Evolutionary conservation across 2,888 invertebrate genomes (phyloP).

Genomic region (Cheilosia impressa): DNA sequence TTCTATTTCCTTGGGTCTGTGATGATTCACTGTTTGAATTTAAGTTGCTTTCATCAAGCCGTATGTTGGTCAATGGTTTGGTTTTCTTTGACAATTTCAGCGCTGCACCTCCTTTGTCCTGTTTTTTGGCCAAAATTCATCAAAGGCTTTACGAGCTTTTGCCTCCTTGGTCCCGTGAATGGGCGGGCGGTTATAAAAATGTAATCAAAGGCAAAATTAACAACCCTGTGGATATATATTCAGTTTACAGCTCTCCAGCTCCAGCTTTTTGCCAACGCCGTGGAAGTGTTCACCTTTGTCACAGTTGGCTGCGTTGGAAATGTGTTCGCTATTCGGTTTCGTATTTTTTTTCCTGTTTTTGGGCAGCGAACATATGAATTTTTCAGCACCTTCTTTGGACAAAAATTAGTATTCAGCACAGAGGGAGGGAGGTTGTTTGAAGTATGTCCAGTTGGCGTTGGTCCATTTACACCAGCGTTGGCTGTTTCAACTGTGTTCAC

Average conservation of each 20-base stretch:
- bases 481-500: conserved; percentile 50
- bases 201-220: conserved; percentile 72
- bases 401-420: conserved; percentile 73
- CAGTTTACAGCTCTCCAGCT: conserved; percentile 35
- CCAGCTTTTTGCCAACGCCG: conserved; percentile 2
- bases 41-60: background rate
- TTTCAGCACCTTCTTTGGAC: conserved; percentile 73
- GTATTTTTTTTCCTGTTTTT: conserved; percentile 4
- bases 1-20: background rate
- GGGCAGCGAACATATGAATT: conserved; percentile 61
- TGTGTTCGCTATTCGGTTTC: conserved; percentile 45
- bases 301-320: conserved; percentile 68
- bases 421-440: conserved; percentile 62
- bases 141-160: conserved; percentile 68
- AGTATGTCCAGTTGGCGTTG: conserved; percentile 74
- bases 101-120: conserved; percentile 10
- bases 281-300: conserved; percentile 63
- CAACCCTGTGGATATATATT: conserved; percentile 36
- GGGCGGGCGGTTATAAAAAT: conserved; percentile 59
- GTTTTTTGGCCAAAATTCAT: conserved; percentile 46
- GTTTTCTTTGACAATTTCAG: conserved; percentile 52
- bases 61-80: background rate
- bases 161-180: conserved; percentile 41
- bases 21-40: conserved; percentile 64
- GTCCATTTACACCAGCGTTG: conserved; percentile 69